Evolutionary conservation across 1,140 invertebrate genomes (phyloP).

Genomic region (Pollicipes pollicipes): DNA sequence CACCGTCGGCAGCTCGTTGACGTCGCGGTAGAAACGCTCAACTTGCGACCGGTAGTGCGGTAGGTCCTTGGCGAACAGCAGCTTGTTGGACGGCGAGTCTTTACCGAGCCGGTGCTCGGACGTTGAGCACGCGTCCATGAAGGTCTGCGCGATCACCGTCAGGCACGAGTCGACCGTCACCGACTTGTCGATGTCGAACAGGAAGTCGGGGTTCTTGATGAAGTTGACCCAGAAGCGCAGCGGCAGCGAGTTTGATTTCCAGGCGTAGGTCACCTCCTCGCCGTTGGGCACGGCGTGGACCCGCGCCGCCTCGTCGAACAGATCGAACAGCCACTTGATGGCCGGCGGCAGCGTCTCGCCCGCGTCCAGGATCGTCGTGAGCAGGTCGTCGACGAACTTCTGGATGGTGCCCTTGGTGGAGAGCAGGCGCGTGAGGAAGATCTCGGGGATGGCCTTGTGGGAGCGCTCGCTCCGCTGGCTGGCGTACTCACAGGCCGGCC

Average conservation of each 20-base stretch:
- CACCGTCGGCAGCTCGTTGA: constrained; percentile 64
- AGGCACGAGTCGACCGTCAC: constrained; percentile 77
- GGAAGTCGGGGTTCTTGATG: constrained; percentile 91
- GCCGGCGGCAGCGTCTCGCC: constrained; percentile 77
- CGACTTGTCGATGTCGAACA: constrained; percentile 90
- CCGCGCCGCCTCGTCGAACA: constrained; percentile 74
- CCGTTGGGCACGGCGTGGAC: constrained; percentile 57
- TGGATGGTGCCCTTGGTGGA: constrained; percentile 91
- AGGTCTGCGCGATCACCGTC: constrained; percentile 86
- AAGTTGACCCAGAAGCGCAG: constrained; percentile 93
- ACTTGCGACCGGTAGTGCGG: constrained; percentile 51
- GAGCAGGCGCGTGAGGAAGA: constrained; percentile 75
- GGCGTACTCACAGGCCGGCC: constrained; percentile 34
- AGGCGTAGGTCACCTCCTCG: constrained; percentile 79
- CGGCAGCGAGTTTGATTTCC: constrained; percentile 70
- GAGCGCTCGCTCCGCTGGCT: constrained; percentile 24
- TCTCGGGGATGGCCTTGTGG: constrained; percentile 86
- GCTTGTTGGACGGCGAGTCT: constrained; percentile 85
- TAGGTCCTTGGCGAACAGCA: constrained; percentile 86
- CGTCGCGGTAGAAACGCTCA: constrained; percentile 65
- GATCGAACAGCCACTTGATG: constrained; percentile 88
- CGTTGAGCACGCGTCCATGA: constrained; percentile 87
- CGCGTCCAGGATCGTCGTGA: constrained; percentile 68
- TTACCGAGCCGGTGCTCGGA: constrained; percentile 73
- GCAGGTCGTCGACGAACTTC: constrained; percentile 91